phyloP scores from a whole-genome alignment of 2,888 invertebrate genomes.

The Brachyptera risi region DNA sequence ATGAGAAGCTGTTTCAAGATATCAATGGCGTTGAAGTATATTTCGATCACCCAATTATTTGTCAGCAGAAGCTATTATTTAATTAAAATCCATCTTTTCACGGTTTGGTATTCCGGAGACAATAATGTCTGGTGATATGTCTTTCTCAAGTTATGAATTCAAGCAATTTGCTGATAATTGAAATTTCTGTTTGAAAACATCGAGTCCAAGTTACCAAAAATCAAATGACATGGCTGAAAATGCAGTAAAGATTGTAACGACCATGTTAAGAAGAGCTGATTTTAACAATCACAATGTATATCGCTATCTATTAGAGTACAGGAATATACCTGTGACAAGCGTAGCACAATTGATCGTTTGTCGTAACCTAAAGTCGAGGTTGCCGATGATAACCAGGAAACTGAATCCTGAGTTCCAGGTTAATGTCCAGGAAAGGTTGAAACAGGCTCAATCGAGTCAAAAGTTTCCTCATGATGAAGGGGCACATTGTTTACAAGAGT shows the following conservation, averaged over 20 bases:
- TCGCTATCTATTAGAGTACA: neutral
- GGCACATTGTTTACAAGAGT: neutral
- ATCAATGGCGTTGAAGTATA: constrained; percentile 15
- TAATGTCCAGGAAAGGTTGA: neutral
- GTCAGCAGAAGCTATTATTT: neutral
- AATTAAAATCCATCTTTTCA: constrained; percentile 5
- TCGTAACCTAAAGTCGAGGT: neutral
- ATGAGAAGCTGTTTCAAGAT: constrained; percentile 15
- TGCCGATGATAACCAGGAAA: neutral
- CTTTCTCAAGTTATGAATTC: too few relatives aligned
- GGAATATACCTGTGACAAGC: neutral
- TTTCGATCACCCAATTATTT: constrained; percentile 24
- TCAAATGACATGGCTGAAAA: neutral
- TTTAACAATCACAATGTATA: neutral
- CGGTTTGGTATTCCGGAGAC: neutral
- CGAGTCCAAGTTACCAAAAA: neutral
- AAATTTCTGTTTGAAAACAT: neutral
- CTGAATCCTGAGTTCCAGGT: neutral
- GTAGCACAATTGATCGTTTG: neutral
- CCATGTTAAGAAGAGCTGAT: neutral
- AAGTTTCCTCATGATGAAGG: neutral
- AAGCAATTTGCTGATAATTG: neutral
- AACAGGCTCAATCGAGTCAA: neutral
- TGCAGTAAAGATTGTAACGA: neutral
- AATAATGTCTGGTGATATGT: too few relatives aligned